A percentile compares a stretch with the other conserved stretches of the same genome.
Conservation (phyloP, 2,888 invertebrate genomes). For the Steinernema scapterisci region DNA sequence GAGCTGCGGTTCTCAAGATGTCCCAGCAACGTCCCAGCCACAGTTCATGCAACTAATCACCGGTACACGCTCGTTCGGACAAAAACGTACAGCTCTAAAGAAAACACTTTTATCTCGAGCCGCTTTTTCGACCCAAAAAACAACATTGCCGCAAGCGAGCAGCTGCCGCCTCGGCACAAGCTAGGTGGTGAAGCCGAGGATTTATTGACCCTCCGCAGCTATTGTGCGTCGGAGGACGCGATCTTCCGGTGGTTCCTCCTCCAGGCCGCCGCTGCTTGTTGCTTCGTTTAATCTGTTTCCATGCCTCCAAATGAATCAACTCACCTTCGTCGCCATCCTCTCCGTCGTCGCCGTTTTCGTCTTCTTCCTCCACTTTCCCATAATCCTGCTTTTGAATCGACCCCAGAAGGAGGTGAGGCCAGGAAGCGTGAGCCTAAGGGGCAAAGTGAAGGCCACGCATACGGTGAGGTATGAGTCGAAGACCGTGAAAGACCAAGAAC, state of each 20-base stretch:
- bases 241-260: no score
- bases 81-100: conserved; percentile 17
- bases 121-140: conserved; percentile 2
- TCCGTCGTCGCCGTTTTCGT: background rate
- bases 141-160: conserved; percentile 30
- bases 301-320: conserved; percentile 18
- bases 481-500: background rate
- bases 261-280: background rate
- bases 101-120: background rate
- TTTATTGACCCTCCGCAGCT: conserved; percentile 11
- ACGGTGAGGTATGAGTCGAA: conserved; percentile 2
- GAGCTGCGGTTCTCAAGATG: no score
- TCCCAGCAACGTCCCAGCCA: no score
- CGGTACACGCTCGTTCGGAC: no score
- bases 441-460: background rate
- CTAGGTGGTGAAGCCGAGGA: conserved; percentile 5
- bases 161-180: conserved; percentile 26
- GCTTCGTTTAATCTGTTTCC: background rate
- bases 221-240: background rate
- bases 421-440: background rate
- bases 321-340: conserved; percentile 14
- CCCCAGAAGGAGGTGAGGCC: background rate
- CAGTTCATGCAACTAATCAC: no score
- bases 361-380: conserved; percentile 27
- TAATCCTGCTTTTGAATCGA: conserved; percentile 9